A percentile compares a stretch with the other conserved stretches of the same genome.
These are phyloP conservation scores for Corythaixoides concolor DNA, from an alignment of 2,113 vertebrate genomes.

Conservation along the genomic window DNA sequence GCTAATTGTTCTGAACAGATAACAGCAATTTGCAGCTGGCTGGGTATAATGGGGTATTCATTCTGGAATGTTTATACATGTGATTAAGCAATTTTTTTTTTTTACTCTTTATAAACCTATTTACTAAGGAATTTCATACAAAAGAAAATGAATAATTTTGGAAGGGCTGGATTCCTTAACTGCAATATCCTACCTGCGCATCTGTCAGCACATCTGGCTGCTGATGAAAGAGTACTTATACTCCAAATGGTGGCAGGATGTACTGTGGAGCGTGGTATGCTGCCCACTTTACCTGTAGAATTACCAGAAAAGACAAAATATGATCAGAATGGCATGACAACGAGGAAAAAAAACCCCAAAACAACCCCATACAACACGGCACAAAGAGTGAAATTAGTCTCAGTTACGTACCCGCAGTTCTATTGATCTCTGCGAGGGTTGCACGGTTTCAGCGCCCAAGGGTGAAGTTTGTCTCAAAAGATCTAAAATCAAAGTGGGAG, in stretches of 20 bases:
- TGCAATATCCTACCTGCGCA: not conserved
- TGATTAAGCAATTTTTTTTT: not conserved
- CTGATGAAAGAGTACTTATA: not conserved
- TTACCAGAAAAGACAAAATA: not conserved
- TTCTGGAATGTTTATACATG: not conserved
- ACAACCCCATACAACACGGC: not conserved
- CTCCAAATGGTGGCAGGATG: not conserved
- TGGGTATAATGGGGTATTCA: slow-evolving; percentile 3
- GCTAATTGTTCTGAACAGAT: slow-evolving; percentile 43
- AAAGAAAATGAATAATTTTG: not conserved
- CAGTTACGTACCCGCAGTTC: not conserved
- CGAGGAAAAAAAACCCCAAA: not conserved
- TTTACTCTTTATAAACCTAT: not conserved
- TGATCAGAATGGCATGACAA: not conserved
- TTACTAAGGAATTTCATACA: not conserved
- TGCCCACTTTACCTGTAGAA: not conserved
- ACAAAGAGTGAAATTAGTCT: not conserved
- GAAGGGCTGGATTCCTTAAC: not conserved
- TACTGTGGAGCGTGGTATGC: not conserved
- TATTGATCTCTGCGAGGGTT: not conserved
- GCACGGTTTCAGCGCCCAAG: not conserved
- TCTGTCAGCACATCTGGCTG: not conserved
- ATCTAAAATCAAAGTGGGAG: not conserved
- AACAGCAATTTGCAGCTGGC: slow-evolving; percentile 55
- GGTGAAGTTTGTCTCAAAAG: not conserved